phyloP scores from a whole-genome alignment of 2,888 invertebrate species.

The Agrilus mali region DNA sequence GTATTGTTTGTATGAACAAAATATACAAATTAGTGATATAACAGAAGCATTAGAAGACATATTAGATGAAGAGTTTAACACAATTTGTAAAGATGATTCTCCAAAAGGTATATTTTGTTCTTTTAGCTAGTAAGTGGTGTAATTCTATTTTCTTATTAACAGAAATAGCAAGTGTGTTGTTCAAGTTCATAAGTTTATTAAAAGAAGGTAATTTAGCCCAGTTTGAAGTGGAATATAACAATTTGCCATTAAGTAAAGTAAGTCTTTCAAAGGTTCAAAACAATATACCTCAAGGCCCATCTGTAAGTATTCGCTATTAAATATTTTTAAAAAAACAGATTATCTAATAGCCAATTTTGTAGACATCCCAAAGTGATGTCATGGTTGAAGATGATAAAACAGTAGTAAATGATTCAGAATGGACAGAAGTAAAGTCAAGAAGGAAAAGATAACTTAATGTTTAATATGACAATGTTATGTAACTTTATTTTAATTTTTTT shows the following conservation, averaged over 20 bases:
- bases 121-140: background rate
- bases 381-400: conserved; percentile 6
- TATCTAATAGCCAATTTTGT: no score
- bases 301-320: conserved; percentile 9
- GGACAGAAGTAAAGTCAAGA: conserved; percentile 48
- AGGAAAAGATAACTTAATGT: conserved; percentile 36
- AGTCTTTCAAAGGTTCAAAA: conserved; percentile 41
- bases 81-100: conserved; percentile 58
- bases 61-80: conserved; percentile 62
- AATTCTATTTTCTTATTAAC: conserved; percentile 6
- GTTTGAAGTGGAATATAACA: conserved; percentile 42
- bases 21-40: conserved; percentile 45
- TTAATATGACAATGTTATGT: conserved; percentile 2
- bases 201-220: conserved; percentile 43
- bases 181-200: conserved; percentile 43
- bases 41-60: conserved; percentile 54
- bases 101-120: conserved; percentile 39
- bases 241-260: conserved; percentile 45
- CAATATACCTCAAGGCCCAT: conserved; percentile 6
- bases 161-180: conserved; percentile 48
- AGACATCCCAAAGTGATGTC: conserved; percentile 6
- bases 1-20: conserved; percentile 44
- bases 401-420: conserved; percentile 40
- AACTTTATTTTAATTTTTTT: background rate
- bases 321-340: background rate